phyloP scores from a whole-genome alignment of 1,140 invertebrate species.

The Drosophila eugracilis region DNA sequence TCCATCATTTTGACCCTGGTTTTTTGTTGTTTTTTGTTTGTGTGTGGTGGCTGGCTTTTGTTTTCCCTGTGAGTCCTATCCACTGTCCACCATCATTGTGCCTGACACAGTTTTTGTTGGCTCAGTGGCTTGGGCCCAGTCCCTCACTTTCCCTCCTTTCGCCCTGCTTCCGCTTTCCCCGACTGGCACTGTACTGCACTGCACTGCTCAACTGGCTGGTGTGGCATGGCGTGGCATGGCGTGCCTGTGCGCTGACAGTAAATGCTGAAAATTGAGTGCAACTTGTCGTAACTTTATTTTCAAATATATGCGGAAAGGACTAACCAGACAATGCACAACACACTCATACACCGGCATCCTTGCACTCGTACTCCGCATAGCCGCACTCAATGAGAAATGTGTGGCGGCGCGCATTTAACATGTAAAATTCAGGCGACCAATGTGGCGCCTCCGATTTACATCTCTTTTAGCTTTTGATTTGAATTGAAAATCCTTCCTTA shows the following conservation, averaged over 20 bases:
- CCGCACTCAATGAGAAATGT: slow-evolving; percentile 55
- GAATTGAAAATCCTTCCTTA: neutral
- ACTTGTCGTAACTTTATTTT: slow-evolving; percentile 83
- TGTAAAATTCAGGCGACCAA: slow-evolving; percentile 51
- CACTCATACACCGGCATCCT: slow-evolving; percentile 33
- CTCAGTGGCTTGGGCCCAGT: slow-evolving; percentile 1
- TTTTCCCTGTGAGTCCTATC: slow-evolving; percentile 38
- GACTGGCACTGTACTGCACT: neutral
- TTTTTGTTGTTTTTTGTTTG: too few species aligned
- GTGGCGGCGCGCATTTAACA: slow-evolving; percentile 61
- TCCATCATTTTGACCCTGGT: too few species aligned
- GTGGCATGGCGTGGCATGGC: slow-evolving; percentile 73
- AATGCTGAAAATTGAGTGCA: slow-evolving; percentile 83
- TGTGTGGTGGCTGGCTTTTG: slow-evolving; percentile 53
- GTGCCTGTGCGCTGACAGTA: slow-evolving; percentile 74
- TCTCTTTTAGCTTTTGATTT: too few species aligned
- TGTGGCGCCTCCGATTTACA: neutral
- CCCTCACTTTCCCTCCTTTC: neutral
- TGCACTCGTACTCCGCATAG: slow-evolving; percentile 4
- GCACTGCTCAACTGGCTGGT: slow-evolving; percentile 43
- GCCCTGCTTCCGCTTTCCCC: neutral
- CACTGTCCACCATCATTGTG: slow-evolving; percentile 43
- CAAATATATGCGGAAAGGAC: slow-evolving; percentile 83
- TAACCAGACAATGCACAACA: slow-evolving; percentile 78
- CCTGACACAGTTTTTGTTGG: slow-evolving; percentile 67